Evolutionary conservation across 2,113 vertebrate species (phyloP).

Genomic region (Megalops atlanticus): DNA sequence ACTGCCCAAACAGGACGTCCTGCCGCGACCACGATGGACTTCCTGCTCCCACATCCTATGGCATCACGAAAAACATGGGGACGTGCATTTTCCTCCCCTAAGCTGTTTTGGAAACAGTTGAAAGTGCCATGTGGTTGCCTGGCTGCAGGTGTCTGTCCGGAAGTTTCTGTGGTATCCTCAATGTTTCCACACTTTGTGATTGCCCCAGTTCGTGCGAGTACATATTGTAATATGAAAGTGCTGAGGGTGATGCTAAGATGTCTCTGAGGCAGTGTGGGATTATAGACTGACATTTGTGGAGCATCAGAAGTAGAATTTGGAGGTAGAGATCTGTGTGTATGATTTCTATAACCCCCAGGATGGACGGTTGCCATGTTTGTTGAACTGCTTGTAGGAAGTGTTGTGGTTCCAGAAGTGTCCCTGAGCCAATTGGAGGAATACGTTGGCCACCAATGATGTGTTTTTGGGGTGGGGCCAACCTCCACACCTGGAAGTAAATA

Average conservation of each 20-base stretch:
- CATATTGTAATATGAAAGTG: not conserved
- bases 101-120: not conserved
- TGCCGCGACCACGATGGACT: not conserved
- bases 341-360: not conserved
- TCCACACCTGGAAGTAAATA: too few relatives aligned
- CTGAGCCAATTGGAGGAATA: too few relatives aligned
- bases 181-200: not conserved
- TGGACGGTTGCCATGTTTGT: not conserved
- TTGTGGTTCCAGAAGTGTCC: not conserved
- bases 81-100: not conserved
- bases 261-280: not conserved
- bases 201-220: not conserved
- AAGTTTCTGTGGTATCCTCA: not conserved
- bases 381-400: slow-evolving; percentile 9
- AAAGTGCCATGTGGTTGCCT: not conserved
- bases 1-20: not conserved
- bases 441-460: too few relatives aligned
- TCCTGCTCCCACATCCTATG: not conserved
- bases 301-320: not conserved
- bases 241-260: not conserved
- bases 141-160: not conserved
- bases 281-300: not conserved
- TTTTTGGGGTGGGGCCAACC: too few relatives aligned
- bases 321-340: not conserved
- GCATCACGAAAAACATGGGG: not conserved